Conservation (phyloP, 2,797 vertebrate species). For the Myotis daubentonii region DNA sequence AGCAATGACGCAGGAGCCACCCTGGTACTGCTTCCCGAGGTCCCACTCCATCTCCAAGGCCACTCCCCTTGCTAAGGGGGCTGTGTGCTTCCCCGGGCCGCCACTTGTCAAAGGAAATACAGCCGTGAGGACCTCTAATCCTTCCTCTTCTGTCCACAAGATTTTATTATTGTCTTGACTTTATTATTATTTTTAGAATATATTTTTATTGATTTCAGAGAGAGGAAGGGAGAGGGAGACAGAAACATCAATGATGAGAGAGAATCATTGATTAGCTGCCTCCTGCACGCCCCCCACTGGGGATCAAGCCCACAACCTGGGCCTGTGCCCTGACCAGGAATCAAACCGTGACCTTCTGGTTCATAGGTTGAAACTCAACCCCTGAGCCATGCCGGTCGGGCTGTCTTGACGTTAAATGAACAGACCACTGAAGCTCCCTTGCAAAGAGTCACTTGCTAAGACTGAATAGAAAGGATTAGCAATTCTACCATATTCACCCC, state of each 20-base stretch:
- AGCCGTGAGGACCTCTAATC: not conserved
- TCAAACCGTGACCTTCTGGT: no score
- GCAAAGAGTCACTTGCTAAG: not conserved
- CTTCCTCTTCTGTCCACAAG: not conserved
- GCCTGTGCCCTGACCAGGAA: no score
- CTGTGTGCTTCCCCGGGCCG: not conserved
- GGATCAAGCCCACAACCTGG: no score
- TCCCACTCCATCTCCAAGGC: not conserved
- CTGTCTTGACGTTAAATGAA: not conserved
- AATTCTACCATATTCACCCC: not conserved
- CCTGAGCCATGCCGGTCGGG: no score
- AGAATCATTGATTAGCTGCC: no score
- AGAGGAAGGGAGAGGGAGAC: no score
- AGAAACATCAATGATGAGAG: no score
- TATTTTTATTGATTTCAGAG: no score
- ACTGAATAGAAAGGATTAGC: not conserved
- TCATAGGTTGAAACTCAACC: no score
- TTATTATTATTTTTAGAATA: not conserved
- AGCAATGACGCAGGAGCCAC: fast-evolving
- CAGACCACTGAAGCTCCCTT: not conserved
- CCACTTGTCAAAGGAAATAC: not conserved
- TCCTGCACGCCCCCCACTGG: no score
- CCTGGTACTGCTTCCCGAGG: no score
- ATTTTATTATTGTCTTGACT: not conserved
- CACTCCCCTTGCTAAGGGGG: not conserved